A percentile compares a stretch with the other conserved stretches of the same genome.
Evolutionary conservation across 2,113 vertebrate genomes (phyloP).

Genomic region (Pampusana beccarii): DNA sequence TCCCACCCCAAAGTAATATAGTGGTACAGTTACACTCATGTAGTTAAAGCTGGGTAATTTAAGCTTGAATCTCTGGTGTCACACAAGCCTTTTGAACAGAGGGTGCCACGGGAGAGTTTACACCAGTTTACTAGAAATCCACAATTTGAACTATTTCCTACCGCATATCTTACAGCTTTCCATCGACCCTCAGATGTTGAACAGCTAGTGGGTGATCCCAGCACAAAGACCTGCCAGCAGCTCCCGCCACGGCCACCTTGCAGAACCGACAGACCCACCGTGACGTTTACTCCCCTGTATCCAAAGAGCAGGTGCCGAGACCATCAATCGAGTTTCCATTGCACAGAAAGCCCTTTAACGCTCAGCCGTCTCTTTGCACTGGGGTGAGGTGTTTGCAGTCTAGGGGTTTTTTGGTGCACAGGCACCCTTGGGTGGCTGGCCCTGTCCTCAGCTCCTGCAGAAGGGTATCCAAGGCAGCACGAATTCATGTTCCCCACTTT

Average conservation of each 20-base stretch:
- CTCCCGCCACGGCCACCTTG: fast-evolving
- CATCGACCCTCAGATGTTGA: fast-evolving
- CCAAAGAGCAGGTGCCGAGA: not conserved
- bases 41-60: not conserved
- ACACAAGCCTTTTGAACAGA: not conserved
- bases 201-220: not conserved
- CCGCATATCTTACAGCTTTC: fast-evolving
- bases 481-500: not conserved
- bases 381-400: fast-evolving
- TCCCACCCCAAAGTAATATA: not conserved
- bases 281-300: not conserved
- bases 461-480: not conserved
- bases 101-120: not conserved
- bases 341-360: not conserved
- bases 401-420: fast-evolving
- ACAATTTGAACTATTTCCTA: not conserved
- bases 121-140: not conserved
- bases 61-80: not conserved
- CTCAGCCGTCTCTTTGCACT: fast-evolving
- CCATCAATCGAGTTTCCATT: fast-evolving
- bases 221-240: not conserved
- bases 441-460: not conserved
- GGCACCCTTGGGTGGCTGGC: not conserved
- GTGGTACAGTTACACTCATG: fast-evolving
- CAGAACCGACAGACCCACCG: not conserved